Evolutionary conservation across 2,888 invertebrate genomes (phyloP).

Genomic region (Lathronympha strigana): DNA sequence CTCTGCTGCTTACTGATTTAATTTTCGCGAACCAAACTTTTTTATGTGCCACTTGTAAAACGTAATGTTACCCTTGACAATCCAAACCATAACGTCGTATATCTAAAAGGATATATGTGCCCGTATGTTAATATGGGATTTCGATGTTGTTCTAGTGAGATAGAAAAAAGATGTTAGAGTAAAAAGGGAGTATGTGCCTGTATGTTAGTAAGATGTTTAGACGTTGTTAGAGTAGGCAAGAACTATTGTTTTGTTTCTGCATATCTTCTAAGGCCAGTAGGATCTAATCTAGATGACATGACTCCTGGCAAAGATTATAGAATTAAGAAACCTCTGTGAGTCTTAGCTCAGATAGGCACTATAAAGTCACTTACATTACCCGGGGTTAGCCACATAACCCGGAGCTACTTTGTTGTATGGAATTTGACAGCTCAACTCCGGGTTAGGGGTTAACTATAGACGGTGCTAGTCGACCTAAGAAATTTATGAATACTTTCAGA

Average conservation of each 20-base stretch:
- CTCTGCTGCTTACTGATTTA: conserved; percentile 33
- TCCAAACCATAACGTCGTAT: conserved; percentile 37
- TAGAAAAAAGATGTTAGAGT: too few species aligned
- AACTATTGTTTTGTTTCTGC: conserved; percentile 52
- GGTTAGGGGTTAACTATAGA: too few species aligned
- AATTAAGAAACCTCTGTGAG: background rate
- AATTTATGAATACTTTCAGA: too few species aligned
- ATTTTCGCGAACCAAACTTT: conserved; percentile 41
- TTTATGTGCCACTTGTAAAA: conserved; percentile 43
- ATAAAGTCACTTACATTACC: too few species aligned
- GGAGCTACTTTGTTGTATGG: too few species aligned
- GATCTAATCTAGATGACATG: conserved; percentile 54
- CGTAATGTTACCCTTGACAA: conserved; percentile 51
- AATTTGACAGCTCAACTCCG: too few species aligned
- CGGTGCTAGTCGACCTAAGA: too few species aligned
- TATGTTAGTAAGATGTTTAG: background rate
- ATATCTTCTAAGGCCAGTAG: conserved; percentile 55
- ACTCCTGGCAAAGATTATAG: conserved; percentile 53
- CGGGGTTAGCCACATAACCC: too few species aligned
- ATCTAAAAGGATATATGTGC: background rate
- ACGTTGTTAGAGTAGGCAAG: background rate
- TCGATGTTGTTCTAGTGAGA: background rate
- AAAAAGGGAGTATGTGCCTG: conserved; percentile 1
- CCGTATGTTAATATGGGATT: background rate
- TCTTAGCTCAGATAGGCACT: too few species aligned